Base-by-base conservation (phyloP, 2,797 vertebrate species). In the Takifugu ocellatus region DNA sequence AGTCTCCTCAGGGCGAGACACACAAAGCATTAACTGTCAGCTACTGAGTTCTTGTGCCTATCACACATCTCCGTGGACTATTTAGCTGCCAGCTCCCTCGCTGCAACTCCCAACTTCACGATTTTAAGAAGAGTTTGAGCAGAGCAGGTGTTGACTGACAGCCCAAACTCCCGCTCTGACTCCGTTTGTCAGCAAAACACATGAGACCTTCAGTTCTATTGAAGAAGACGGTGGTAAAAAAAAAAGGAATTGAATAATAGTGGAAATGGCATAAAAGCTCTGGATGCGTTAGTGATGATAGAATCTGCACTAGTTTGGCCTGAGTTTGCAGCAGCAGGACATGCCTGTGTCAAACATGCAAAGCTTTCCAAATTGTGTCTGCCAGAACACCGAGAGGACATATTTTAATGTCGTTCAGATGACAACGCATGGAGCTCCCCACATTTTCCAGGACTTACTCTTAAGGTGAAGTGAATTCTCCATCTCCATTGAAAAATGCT, bases 61-160 rank as follows among this genome's bases (percentile, higher is more conserved):
- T 91, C 87, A 89, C 79, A 87, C 80, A 81, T 86, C 90, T 90
- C 89, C 27, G 74, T 44, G 84, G 89, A 88, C 89, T 89, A 84
- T 90, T 91, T 91, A 90, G 84, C 88, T 88, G 88, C 90, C 89
- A 87, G 68, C 64, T 86, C 77, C 73, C 74, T 83, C 69, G 64
- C 70, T 63, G 50, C 72, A 66, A 72, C 82, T 72, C 72, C 78
- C 46, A 72, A 78, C 81, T 81, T 71, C 72, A 78, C 83, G 88
- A 87, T 91, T 92, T 91, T 89, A 84, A 87, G 85, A 87, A 53
- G 68, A 82, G 85, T 83, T 62, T 81, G 84, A 88, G 79, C 61
- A 46, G 79, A 84, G 77, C 86, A 90, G 90, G 89, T 91, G 90
- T 61, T 90, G 89, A 92, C 81, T 87, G 87, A 88, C 84, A 84